A percentile compares a stretch with the other conserved stretches of the same genome.
Evolutionary conservation across 2,113 vertebrate genomes (phyloP).

Genomic region (Prionailurus viverrinus): DNA sequence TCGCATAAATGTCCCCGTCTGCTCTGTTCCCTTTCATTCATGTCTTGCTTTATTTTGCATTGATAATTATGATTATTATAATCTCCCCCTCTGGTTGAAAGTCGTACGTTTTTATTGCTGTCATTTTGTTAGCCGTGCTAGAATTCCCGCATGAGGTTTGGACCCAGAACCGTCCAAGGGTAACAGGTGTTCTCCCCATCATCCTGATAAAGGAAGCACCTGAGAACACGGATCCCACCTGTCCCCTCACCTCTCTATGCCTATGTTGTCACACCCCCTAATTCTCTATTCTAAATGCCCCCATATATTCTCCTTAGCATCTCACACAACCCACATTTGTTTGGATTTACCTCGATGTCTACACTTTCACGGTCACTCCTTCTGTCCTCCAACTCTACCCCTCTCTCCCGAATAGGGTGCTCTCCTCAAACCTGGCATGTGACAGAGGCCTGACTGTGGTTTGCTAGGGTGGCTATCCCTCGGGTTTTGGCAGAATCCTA

Average conservation of each 20-base stretch:
- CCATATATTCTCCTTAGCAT: neutral
- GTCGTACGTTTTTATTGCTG: neutral
- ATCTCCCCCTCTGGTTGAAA: neutral
- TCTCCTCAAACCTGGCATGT: neutral
- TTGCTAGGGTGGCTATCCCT: neutral
- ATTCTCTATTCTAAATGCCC: neutral
- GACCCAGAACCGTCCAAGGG: neutral
- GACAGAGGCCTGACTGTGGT: neutral
- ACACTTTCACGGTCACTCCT: neutral
- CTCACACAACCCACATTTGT: too few relatives aligned
- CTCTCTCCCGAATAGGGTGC: neutral
- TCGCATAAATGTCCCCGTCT: rapidly evolving
- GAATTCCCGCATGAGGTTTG: rapidly evolving
- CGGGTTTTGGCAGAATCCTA: neutral
- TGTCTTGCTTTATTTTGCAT: neutral
- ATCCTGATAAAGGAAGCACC: too few relatives aligned
- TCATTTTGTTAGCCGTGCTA: neutral
- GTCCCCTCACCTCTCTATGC: neutral
- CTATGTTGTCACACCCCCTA: neutral
- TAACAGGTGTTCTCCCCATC: neutral
- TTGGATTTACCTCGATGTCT: rapidly evolving
- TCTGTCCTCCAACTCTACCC: too few relatives aligned
- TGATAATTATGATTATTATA: too few relatives aligned
- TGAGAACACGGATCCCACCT: neutral
- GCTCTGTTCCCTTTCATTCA: neutral